Conservation (phyloP, 2,113 vertebrate species). For the Ariopsis seemanni region DNA sequence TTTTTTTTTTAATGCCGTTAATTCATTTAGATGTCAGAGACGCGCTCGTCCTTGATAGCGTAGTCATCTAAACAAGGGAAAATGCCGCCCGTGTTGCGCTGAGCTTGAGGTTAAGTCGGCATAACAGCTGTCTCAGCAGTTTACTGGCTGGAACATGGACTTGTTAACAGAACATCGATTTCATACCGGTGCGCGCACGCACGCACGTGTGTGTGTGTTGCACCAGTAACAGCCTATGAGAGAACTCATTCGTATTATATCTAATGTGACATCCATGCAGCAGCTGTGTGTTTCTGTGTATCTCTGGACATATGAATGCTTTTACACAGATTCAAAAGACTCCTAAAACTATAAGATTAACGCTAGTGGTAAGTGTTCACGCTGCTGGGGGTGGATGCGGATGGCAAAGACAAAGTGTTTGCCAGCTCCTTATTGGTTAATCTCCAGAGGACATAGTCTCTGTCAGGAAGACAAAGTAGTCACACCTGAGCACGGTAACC, state of each 20-base stretch:
- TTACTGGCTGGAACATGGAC: conserved; percentile 24
- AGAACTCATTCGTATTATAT: not conserved
- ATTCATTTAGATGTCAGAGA: conserved; percentile 71
- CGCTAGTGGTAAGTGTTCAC: not conserved
- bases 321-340: not conserved
- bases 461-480: conserved; percentile 47
- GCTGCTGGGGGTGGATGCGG: not conserved
- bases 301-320: not conserved
- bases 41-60: conserved; percentile 68
- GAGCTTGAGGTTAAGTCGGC: not conserved
- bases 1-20: conserved; percentile 58
- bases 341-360: not conserved
- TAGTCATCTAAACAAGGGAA: conserved; percentile 4
- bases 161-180: conserved; percentile 32
- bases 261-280: not conserved
- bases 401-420: not conserved
- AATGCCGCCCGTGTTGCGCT: conserved; percentile 50
- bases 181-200: conserved; percentile 35
- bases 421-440: conserved; percentile 23
- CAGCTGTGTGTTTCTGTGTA: not conserved
- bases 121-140: not conserved
- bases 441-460: conserved; percentile 38
- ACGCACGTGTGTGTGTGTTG: conserved; percentile 42
- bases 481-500: conserved; percentile 49
- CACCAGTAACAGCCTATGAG: not conserved